phyloP scores from a whole-genome alignment of 2,888 invertebrate genomes.

The Punctoribates punctum region DNA sequence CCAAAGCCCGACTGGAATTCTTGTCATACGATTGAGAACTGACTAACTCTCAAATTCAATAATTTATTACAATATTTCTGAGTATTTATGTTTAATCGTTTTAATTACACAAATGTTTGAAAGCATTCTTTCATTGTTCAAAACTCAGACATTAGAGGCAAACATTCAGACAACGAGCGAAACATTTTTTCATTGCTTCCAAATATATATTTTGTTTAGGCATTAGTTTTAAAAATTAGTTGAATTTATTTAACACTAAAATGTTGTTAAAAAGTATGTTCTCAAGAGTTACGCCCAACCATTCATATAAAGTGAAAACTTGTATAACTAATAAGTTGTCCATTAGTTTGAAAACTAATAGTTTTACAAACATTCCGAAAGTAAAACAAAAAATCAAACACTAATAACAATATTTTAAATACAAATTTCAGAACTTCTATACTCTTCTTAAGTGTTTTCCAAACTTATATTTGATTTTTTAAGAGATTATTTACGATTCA shows the following conservation, averaged over 20 bases:
- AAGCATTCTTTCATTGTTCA: not conserved
- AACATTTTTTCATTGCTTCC: not conserved
- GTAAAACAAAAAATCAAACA: not conserved
- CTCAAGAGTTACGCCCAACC: slow-evolving; percentile 35
- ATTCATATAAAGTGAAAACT: slow-evolving; percentile 30
- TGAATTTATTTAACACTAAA: slow-evolving; percentile 5
- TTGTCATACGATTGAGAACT: slow-evolving; percentile 30
- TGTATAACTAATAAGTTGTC: slow-evolving; percentile 10
- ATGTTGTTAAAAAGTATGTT: slow-evolving; percentile 21
- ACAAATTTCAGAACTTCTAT: not conserved
- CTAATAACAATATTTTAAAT: not conserved
- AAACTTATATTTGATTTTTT: not conserved
- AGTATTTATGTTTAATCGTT: slow-evolving; percentile 20
- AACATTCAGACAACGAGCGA: not conserved
- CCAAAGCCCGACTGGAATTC: not conserved
- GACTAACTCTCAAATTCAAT: not conserved
- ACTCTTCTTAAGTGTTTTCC: not conserved
- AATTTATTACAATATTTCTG: slow-evolving; percentile 24
- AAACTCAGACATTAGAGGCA: not conserved
- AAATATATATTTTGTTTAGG: not conserved
- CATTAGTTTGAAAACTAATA: not conserved
- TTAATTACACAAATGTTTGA: not conserved
- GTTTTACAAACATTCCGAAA: too few relatives aligned
- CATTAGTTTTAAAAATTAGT: not conserved
- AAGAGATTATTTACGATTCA: not conserved